Evolutionary conservation across 1,140 invertebrate species (phyloP).

Genomic region (Nephila pilipes): DNA sequence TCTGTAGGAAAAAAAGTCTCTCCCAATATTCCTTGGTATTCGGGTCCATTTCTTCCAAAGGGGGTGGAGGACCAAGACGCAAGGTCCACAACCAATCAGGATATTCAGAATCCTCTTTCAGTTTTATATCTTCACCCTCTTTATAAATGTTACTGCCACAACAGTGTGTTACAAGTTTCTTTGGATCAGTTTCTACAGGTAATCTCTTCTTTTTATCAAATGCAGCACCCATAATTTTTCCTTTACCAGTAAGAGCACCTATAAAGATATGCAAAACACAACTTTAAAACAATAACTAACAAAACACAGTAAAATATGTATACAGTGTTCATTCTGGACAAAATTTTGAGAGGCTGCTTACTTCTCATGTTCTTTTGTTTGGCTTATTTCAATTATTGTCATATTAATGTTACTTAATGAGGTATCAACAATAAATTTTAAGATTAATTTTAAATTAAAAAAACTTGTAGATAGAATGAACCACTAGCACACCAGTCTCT

Average conservation of each 20-base stretch:
- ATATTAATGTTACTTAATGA: too few species aligned
- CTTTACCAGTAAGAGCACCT: conserved; percentile 63
- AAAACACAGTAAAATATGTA: too few species aligned
- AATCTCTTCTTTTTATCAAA: conserved; percentile 83
- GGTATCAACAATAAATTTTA: too few species aligned
- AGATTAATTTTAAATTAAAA: too few species aligned
- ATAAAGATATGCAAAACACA: background rate
- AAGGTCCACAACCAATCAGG: conserved; percentile 96
- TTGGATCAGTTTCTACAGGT: conserved; percentile 92
- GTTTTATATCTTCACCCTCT: conserved; percentile 89
- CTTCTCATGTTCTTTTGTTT: too few species aligned
- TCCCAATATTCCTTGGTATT: conserved; percentile 91
- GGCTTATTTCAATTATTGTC: too few species aligned
- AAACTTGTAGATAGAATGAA: too few species aligned
- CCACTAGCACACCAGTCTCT: too few species aligned
- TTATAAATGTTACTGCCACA: conserved; percentile 92
- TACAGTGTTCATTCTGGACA: too few species aligned
- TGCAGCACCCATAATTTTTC: conserved; percentile 9
- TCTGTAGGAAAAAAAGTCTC: conserved; percentile 78
- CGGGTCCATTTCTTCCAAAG: conserved; percentile 89
- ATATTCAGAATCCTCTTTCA: conserved; percentile 93
- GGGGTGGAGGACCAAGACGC: conserved; percentile 83
- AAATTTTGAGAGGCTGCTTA: too few species aligned
- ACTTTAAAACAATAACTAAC: too few species aligned
- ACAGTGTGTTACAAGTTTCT: conserved; percentile 89